Base-by-base conservation (phyloP, 92 coral and sea anemone species). In the Heliopora coerulea region DNA sequence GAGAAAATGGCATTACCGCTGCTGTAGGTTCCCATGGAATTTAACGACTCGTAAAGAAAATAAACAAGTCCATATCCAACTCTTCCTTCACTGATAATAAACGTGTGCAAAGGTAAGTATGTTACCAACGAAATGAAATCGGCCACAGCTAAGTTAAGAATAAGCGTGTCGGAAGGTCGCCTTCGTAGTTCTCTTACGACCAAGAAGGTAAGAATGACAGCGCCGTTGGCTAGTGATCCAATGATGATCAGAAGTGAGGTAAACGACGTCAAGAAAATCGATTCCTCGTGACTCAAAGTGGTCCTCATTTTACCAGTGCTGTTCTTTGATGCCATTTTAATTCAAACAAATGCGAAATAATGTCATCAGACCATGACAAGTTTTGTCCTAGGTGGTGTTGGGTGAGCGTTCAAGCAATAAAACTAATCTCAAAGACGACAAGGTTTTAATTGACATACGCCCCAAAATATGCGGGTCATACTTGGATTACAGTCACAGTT, bases 111-210 rank as follows among this genome's bases (percentile, higher is more conserved):
- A 3, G 61, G 61, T 28, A 56, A 28, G 33, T 13, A 56, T 14
- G 30, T 56, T 56, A 28, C 1, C 30, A 56, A 28, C 8, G 33
- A 56, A 23, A 56, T 9, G 8, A 56, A 23, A 23, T 56, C 61
- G 23, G 61, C 61, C 61, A 56, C 61, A 23, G 61, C 61, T 28
- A 56, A 56, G 61, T 56, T 56, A 3, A 56, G 30, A 23, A 56
- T 56, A 23, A 56, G 33, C 15, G 23, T 13, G 31, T 56, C 15
- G 1, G 61, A 23, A 56, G 28, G 11, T 23, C 61, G 61, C 1
- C 3, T 23, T 56, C 61, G 61, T 56, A 56, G 30, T 56, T 56
- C 61, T 56, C 61, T 56, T 56, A 31, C 61, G 3, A 28, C 61
- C 33, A 56, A 56, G 61, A 56, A 56, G 28, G 33, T 23, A 56